A percentile compares a stretch with the other conserved stretches of the same genome.
Evolutionary conservation across 2,113 vertebrate genomes (phyloP).

Genomic region (Numida meleagris): DNA sequence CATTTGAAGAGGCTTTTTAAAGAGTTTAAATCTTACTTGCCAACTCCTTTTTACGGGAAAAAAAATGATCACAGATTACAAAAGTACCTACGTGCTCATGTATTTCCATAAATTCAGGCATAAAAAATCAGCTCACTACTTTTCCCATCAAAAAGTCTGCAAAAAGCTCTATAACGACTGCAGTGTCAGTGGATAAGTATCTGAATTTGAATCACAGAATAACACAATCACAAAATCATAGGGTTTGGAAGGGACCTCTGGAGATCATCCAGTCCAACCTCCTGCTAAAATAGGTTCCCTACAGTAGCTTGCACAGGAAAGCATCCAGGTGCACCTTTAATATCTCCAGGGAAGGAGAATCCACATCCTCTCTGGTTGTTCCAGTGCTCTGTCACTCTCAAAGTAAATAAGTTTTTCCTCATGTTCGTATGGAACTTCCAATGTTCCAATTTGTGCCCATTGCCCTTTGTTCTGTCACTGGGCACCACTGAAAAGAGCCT

Average conservation of each 20-base stretch:
- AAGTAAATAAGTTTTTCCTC: neutral
- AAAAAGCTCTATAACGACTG: neutral
- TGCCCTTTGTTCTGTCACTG: neutral
- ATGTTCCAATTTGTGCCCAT: neutral
- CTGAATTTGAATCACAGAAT: neutral
- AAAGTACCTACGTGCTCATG: neutral
- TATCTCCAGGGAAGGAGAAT: no score
- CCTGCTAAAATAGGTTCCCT: neutral
- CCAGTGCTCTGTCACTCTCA: no score
- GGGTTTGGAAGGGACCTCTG: no score
- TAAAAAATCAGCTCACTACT: neutral
- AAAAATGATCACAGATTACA: neutral
- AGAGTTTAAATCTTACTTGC: neutral
- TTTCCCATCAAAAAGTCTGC: neutral
- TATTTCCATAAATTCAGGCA: neutral
- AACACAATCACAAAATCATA: neutral
- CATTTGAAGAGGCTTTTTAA: neutral
- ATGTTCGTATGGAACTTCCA: neutral
- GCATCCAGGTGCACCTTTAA: neutral
- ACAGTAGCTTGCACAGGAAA: neutral
- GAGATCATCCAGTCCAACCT: neutral
- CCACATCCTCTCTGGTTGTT: no score
- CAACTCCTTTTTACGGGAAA: neutral
- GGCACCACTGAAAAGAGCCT: neutral
- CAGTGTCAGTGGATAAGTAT: neutral